Evolutionary conservation across 1,140 invertebrate species (phyloP), one percentile per base, ranked within the genome.

Genomic region (Gryon sp.): DNA sequence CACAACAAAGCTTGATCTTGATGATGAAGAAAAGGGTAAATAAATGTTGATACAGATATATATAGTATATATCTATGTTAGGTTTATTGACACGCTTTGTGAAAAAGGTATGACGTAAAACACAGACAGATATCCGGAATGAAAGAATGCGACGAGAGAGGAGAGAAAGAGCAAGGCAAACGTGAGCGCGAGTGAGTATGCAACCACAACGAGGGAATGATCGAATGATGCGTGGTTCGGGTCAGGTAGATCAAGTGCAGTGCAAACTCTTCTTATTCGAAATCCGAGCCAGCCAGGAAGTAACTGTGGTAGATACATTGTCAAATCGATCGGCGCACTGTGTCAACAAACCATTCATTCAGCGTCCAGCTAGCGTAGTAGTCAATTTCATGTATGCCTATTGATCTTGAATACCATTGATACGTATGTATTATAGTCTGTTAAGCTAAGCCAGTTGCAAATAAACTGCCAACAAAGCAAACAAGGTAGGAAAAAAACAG

Each of bases 61-160:
- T 12, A n/a, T 9, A 19, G n/a, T 55, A 40, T 57, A 53, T 60
- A 62, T 22, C 60, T 66, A 52, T 66, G 65, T 73, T 68, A 68
- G 48, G 65, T 78, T 74, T 78, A 74, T 74, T 78, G 76, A 78
- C 70, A 74, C 57, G 65, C 76, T 74, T 74, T 78, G 76, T 78
- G 68, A 50, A 73, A 77, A 73, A 69, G 55, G 48, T 72, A 73
- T 63, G 38, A 36, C 48, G 48, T 48, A 59, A 63, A 73, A 69
- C 55, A 68, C 48, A 63, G 57, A 65, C 28, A 36, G 48, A 62
- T 48, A 63, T 46, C 57, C 9, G 45, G 30, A 59, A 32, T 59
- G 30, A 68, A 77, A 70, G 68, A 41, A 69, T 76, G 55, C 50
- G 60, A 60, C 38, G 62, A 65, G 43, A 48, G 59, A 43, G n/a